These are phyloP conservation scores for Brachionus asplanchnoidis DNA, from an alignment of 1,140 invertebrate species.

Conservation along the genomic window DNA sequence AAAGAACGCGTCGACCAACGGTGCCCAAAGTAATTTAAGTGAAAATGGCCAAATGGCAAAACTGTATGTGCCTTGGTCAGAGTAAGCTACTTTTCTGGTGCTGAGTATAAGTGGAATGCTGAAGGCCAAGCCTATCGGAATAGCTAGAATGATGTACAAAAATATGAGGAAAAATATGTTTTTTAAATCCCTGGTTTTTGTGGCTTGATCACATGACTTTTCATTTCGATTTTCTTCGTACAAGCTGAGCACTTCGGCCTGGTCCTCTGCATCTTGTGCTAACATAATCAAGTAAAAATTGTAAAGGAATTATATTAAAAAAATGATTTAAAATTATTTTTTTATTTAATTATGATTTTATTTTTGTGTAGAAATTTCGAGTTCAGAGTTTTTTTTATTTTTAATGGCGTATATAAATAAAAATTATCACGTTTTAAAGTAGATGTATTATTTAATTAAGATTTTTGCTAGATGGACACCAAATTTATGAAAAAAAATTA, in stretches of 20 bases:
- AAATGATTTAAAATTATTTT: no score
- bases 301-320: no score
- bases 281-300: no score
- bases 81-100: background rate
- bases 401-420: no score
- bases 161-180: background rate
- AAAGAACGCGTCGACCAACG: constrained; percentile 88
- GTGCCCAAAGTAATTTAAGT: constrained; percentile 96
- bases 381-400: no score
- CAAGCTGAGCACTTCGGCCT: background rate
- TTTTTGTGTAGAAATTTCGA: no score
- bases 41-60: constrained; percentile 94
- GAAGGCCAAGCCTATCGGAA: constrained; percentile 83
- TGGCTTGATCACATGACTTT: background rate
- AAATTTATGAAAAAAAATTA: no score
- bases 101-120: constrained; percentile 85
- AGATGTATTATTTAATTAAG: no score
- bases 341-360: no score
- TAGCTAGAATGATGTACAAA: constrained; percentile 81
- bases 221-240: background rate
- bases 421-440: no score
- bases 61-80: constrained; percentile 83
- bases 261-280: background rate
- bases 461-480: no score
- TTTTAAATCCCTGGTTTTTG: background rate